Evolutionary conservation across 1,140 invertebrate species (phyloP).

Genomic region (Drosophila saltans): DNA sequence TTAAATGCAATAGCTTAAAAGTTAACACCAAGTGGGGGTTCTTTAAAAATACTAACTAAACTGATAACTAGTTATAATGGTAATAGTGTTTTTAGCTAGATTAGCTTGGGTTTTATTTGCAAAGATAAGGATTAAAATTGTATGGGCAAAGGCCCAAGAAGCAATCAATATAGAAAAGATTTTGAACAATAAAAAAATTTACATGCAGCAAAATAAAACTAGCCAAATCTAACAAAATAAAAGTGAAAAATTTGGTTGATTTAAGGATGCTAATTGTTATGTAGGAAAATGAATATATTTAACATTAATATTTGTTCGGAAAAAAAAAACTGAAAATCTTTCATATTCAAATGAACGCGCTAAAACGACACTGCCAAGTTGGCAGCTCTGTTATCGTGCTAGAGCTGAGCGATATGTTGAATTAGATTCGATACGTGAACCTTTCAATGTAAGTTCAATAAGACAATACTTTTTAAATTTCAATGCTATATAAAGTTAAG

Average conservation of each 20-base stretch:
- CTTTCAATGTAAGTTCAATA: too few relatives aligned
- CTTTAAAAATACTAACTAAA: slow-evolving; percentile 51
- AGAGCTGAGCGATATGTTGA: too few relatives aligned
- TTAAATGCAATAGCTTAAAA: background rate
- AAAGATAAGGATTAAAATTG: slow-evolving; percentile 62
- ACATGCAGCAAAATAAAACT: background rate
- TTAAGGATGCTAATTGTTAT: too few relatives aligned
- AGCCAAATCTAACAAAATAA: background rate
- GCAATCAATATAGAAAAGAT: background rate
- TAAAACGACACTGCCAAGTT: background rate
- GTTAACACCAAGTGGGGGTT: slow-evolving; percentile 52
- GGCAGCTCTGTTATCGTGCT: background rate
- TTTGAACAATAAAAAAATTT: background rate
- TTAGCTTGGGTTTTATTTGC: slow-evolving; percentile 54
- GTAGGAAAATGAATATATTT: too few relatives aligned
- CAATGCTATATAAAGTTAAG: too few relatives aligned
- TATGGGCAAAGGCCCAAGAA: slow-evolving; percentile 23
- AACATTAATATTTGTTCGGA: too few relatives aligned
- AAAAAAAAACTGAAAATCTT: too few relatives aligned
- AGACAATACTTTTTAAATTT: too few relatives aligned
- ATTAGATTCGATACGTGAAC: too few relatives aligned
- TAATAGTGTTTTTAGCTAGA: slow-evolving; percentile 47
- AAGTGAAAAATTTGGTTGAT: too few relatives aligned
- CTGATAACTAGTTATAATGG: slow-evolving; percentile 49
- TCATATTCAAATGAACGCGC: background rate